Evolutionary conservation across 2,113 vertebrate species (phyloP).

Genomic region (Erythrocercus mccallii): DNA sequence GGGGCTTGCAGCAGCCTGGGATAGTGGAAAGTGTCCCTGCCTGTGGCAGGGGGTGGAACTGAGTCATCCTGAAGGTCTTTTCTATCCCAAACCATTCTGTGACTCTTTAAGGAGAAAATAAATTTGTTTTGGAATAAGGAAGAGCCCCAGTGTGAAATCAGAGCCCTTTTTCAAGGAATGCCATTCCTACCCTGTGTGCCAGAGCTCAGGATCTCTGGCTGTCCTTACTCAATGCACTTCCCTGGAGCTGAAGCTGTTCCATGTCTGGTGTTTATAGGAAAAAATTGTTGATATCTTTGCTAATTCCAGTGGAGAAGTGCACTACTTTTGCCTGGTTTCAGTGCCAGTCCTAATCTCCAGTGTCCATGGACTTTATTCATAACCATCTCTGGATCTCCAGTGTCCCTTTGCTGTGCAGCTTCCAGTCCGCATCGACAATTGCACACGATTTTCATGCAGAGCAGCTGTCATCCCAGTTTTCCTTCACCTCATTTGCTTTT

Average conservation of each 20-base stretch:
- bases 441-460: neutral
- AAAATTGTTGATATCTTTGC: accelerated
- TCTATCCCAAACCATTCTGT: neutral
- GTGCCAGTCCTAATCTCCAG: neutral
- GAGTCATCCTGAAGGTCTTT: neutral
- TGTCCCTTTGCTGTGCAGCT: neutral
- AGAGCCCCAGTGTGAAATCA: neutral
- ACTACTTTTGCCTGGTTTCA: neutral
- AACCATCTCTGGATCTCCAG: neutral
- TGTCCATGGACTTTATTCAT: accelerated
- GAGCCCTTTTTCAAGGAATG: neutral
- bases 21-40: accelerated
- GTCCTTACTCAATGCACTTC: accelerated
- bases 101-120: neutral
- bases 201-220: neutral
- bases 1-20: neutral
- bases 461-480: neutral
- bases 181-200: neutral
- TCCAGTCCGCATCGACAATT: neutral
- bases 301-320: neutral
- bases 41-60: accelerated
- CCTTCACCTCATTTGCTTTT: neutral
- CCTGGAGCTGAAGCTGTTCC: neutral
- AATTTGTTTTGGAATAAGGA: neutral
- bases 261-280: accelerated